phyloP scores from a whole-genome alignment of 2,797 vertebrate genomes.

The Syncerus caffer region DNA sequence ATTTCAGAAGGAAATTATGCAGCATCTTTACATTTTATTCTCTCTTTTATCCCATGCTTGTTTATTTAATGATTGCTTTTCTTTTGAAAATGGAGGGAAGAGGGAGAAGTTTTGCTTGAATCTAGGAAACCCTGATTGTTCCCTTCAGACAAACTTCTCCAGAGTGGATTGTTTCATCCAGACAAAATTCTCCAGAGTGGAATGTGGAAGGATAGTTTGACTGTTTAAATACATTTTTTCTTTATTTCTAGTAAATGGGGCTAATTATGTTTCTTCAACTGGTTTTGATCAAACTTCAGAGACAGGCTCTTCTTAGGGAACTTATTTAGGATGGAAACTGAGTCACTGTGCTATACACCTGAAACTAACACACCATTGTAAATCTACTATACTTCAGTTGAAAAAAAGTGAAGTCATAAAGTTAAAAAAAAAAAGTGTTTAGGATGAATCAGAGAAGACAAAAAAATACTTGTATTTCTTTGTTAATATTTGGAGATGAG shows the following conservation, averaged over 20 bases:
- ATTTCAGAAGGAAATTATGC: neutral
- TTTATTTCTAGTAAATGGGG: neutral
- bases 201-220: neutral
- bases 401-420: neutral
- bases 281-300: slow-evolving; percentile 22
- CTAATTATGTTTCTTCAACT: neutral
- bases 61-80: neutral
- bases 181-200: neutral
- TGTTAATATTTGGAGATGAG: neutral
- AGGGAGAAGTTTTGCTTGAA: neutral
- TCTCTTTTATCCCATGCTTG: neutral
- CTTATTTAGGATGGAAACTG: neutral
- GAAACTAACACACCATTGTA: neutral
- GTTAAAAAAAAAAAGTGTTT: neutral
- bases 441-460: neutral
- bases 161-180: neutral
- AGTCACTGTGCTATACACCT: neutral
- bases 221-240: neutral
- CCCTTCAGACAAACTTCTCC: neutral
- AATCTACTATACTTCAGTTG: neutral
- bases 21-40: neutral
- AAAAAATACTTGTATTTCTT: neutral
- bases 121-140: neutral
- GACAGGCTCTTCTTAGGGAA: neutral
- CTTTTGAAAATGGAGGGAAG: neutral